Base-by-base conservation (phyloP, 2,113 vertebrate species). In the Suricata suricatta region DNA sequence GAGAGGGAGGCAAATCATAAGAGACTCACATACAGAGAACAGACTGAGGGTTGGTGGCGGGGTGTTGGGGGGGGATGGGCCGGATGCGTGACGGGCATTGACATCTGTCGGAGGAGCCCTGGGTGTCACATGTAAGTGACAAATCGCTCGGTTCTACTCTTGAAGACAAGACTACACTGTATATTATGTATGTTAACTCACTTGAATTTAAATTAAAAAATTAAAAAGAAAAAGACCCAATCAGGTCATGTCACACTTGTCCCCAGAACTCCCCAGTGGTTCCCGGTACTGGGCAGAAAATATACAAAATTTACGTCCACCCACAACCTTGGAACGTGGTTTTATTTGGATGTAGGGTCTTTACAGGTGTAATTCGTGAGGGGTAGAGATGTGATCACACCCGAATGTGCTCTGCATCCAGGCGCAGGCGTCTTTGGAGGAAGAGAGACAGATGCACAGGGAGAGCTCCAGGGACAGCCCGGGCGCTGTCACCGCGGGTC, bases 161-260 rank as follows among this genome's bases (percentile, higher is more conserved):
- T 50, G 12, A 50, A 50, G 50, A 12, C 50, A 50, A 50, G 12
- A 14, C 50, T 50, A 50, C 50, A 50, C 50, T 50, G 50, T 50
- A 50, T 50, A 50, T 50, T 50, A 50, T 12, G 50, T 50, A 50
- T 50, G 50, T 50, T 50, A 50, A 50, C 50, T 50, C 14, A 50
- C 50, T 13, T 50, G 50, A 50, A 50, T 50, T 50, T 50, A 50
- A 50, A 60, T 23, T 23, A 60, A 60, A 23, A 60, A 60, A 60
- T 60, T 23, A 60, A 60, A 60, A 60, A n/a, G n/a, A n/a, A 23
- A 60, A 23, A 60, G 21, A 60, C 23, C 71, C 38, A 14, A 5
- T 19, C 72, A 38, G 52, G 0, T 4, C 31, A 1, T 0, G 2
- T 41, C 50, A 21, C 3, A 6, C 52, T 8, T 41, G 3, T 25